These are phyloP conservation scores for Diorhabda sublineata DNA, from an alignment of 1,140 invertebrate genomes.

Conservation along the genomic window DNA sequence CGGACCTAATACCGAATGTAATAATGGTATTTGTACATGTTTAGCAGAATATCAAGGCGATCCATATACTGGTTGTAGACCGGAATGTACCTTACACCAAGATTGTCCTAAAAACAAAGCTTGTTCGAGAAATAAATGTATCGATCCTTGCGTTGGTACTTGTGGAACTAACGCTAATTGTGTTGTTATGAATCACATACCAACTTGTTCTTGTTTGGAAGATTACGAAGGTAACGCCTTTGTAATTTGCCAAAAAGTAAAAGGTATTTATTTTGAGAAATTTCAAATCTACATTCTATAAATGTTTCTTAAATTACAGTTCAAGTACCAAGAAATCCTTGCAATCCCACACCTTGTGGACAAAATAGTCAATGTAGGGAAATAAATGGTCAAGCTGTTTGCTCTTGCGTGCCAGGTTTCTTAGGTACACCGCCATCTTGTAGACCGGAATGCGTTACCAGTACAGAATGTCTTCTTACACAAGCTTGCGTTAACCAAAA, in stretches of 20 bases:
- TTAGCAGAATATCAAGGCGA: constrained; percentile 51
- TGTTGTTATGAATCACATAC: constrained; percentile 60
- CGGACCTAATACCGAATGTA: constrained; percentile 47
- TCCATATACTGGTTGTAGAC: constrained; percentile 55
- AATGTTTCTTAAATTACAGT: constrained; percentile 19
- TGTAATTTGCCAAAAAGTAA: constrained; percentile 54
- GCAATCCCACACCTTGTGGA: constrained; percentile 65
- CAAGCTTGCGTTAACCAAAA: constrained; percentile 66
- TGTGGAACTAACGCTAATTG: constrained; percentile 67
- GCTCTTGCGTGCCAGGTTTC: constrained; percentile 60
- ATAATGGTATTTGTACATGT: constrained; percentile 50
- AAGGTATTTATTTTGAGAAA: constrained; percentile 50
- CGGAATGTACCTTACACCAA: constrained; percentile 64
- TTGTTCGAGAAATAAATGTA: constrained; percentile 61
- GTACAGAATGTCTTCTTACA: constrained; percentile 62
- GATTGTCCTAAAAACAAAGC: constrained; percentile 63
- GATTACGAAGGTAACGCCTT: constrained; percentile 62
- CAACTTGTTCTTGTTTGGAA: constrained; percentile 64
- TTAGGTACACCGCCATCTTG: constrained; percentile 62
- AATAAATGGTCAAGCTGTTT: constrained; percentile 60
- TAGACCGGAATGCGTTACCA: constrained; percentile 62
- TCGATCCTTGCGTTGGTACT: constrained; percentile 62
- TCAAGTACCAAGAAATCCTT: constrained; percentile 50
- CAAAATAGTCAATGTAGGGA: constrained; percentile 61
- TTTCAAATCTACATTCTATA: constrained; percentile 44